Evolutionary conservation across 2,113 vertebrate genomes (phyloP).

Genomic region (Brachyhypopomus occidentalis): DNA sequence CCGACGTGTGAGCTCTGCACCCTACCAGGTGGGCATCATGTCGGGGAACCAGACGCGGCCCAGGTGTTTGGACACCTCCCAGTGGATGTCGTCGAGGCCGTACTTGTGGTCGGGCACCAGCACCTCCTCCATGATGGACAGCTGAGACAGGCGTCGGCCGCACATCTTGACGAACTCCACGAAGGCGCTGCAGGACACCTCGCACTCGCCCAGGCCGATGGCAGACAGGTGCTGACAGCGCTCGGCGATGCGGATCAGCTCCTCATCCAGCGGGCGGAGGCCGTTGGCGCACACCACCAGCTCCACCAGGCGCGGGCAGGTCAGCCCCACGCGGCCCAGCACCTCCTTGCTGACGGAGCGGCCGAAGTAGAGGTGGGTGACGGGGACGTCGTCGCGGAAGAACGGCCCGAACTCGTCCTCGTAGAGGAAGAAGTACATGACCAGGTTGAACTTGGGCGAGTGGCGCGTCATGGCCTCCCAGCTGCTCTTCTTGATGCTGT

Average conservation of each 20-base stretch:
- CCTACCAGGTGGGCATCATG: slow-evolving; percentile 99
- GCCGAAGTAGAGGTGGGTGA: slow-evolving; percentile 56
- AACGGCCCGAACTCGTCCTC: slow-evolving; percentile 94
- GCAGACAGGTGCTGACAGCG: slow-evolving; percentile 92
- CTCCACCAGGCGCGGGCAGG: slow-evolving; percentile 92
- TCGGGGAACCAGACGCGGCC: slow-evolving; percentile 98
- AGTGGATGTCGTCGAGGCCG: slow-evolving; percentile 93
- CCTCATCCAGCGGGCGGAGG: slow-evolving; percentile 92
- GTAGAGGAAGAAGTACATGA: slow-evolving; percentile 98
- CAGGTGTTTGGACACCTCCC: slow-evolving; percentile 97
- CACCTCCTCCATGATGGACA: slow-evolving; percentile 98
- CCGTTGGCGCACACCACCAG: slow-evolving; percentile 97
- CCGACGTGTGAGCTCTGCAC: background rate
- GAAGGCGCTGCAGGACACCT: slow-evolving; percentile 96
- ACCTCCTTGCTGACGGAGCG: slow-evolving; percentile 57
- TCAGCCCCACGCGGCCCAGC: slow-evolving; percentile 90
- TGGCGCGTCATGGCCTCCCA: slow-evolving; percentile 58
- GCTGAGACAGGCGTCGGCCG: slow-evolving; percentile 88
- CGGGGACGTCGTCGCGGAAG: slow-evolving; percentile 53
- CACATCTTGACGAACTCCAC: slow-evolving; percentile 99
- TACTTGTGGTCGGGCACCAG: slow-evolving; percentile 95
- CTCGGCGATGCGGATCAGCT: slow-evolving; percentile 94
- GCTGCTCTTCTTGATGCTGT: slow-evolving; percentile 91
- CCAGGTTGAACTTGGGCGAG: slow-evolving; percentile 80
- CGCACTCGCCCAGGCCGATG: slow-evolving; percentile 94